phyloP scores from a whole-genome alignment of 2,888 invertebrate species.

The Oxycera nigricornis region DNA sequence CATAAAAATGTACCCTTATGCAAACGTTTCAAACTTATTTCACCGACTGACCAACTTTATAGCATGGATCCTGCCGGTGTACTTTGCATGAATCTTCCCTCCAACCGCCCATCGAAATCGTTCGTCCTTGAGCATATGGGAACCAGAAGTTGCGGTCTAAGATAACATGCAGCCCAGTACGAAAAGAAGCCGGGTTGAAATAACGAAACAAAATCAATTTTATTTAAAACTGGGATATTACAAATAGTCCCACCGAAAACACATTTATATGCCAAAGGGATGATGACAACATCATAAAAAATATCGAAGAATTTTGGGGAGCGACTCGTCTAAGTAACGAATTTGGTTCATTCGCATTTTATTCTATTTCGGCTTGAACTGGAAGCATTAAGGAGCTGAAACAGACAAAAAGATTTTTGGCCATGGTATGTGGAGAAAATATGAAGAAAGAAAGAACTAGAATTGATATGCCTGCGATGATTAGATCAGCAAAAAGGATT shows the following conservation, averaged over 20 bases:
- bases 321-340: neutral
- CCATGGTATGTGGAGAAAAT: too few species aligned
- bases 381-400: neutral
- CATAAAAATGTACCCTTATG: slow-evolving; percentile 10
- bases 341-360: neutral
- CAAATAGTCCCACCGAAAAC: neutral
- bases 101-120: neutral
- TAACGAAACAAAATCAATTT: neutral
- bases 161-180: too few species aligned
- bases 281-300: slow-evolving; percentile 27
- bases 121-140: too few species aligned
- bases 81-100: neutral
- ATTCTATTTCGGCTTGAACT: neutral
- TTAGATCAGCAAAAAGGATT: slow-evolving; percentile 15
- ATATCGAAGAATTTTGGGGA: neutral
- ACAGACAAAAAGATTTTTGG: neutral
- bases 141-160: too few species aligned
- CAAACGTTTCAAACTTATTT: slow-evolving; percentile 7
- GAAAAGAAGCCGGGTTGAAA: too few species aligned
- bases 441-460: neutral
- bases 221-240: slow-evolving; percentile 15
- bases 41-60: slow-evolving; percentile 12
- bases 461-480: slow-evolving; percentile 4
- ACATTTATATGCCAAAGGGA: slow-evolving; percentile 25
- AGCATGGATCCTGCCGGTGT: neutral